Conservation (phyloP, 2,113 vertebrate species). For the Chitala chitala region DNA sequence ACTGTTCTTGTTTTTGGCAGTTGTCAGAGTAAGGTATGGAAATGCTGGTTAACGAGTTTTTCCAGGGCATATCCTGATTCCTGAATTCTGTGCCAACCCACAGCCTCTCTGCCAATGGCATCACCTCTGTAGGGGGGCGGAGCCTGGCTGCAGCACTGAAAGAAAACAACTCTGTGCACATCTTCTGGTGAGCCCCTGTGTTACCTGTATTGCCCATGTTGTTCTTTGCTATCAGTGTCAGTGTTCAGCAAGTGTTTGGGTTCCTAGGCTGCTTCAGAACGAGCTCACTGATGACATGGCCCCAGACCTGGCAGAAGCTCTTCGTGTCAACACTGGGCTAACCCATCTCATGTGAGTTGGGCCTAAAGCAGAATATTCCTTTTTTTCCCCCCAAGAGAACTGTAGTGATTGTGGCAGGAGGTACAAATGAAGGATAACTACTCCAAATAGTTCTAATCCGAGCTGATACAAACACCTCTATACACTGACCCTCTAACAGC, state of each 20-base stretch:
- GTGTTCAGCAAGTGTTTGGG: neutral
- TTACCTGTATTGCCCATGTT: neutral
- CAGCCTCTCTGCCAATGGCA: slow-evolving; percentile 82
- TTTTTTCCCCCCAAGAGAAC: too few species aligned
- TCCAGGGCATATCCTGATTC: neutral
- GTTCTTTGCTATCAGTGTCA: neutral
- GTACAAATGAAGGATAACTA: too few species aligned
- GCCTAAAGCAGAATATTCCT: too few species aligned
- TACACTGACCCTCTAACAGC: neutral
- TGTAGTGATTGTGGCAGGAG: too few species aligned
- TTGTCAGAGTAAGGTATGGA: neutral
- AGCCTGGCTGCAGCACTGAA: slow-evolving; percentile 72
- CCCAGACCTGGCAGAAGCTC: slow-evolving; percentile 41
- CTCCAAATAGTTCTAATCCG: neutral
- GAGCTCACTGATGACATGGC: slow-evolving; percentile 55
- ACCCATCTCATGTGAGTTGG: slow-evolving; percentile 56
- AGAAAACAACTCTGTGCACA: slow-evolving; percentile 68
- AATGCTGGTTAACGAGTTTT: neutral
- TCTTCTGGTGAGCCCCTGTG: slow-evolving; percentile 76
- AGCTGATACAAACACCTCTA: neutral
- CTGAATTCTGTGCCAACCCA: slow-evolving; percentile 11
- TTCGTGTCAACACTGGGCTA: slow-evolving; percentile 49
- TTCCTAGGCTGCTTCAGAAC: slow-evolving; percentile 61
- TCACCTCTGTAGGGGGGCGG: slow-evolving; percentile 76
- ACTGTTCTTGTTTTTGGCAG: neutral